phyloP scores from a whole-genome alignment of 2,797 vertebrate genomes.

The Steatocranus sp. region DNA sequence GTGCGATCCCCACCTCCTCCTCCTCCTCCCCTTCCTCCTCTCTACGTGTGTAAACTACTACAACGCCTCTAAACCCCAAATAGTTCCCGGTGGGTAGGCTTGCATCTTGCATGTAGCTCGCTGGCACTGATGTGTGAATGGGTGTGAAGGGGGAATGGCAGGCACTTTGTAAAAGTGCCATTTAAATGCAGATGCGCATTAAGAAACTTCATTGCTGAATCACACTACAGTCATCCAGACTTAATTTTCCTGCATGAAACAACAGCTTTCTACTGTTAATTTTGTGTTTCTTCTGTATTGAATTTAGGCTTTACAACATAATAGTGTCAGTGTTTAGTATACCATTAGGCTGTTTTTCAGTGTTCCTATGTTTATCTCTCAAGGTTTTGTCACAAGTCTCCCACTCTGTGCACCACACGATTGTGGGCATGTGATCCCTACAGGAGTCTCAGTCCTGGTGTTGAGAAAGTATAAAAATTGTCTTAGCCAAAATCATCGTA shows the following conservation, averaged over 20 bases:
- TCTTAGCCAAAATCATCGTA: background rate
- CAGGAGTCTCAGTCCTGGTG: background rate
- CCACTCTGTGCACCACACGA: background rate
- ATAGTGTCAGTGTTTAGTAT: background rate
- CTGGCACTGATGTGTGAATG: background rate
- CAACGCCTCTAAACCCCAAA: background rate
- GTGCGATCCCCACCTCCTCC: background rate
- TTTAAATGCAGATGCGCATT: background rate
- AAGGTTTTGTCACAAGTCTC: background rate
- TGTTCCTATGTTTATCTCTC: background rate
- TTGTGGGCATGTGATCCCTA: background rate
- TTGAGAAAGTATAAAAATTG: background rate
- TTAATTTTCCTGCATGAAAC: background rate
- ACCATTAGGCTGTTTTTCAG: background rate
- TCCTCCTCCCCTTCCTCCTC: background rate
- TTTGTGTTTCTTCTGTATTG: background rate
- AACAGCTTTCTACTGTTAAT: background rate
- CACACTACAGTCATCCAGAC: background rate
- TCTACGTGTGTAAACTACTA: background rate
- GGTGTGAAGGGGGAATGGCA: background rate
- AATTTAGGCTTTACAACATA: background rate
- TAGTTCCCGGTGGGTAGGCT: background rate
- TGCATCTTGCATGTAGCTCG: background rate
- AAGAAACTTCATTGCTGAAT: background rate
- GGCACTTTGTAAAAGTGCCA: background rate